phyloP scores from a whole-genome alignment of 2,113 vertebrate genomes.

The Antennarius striatus region DNA sequence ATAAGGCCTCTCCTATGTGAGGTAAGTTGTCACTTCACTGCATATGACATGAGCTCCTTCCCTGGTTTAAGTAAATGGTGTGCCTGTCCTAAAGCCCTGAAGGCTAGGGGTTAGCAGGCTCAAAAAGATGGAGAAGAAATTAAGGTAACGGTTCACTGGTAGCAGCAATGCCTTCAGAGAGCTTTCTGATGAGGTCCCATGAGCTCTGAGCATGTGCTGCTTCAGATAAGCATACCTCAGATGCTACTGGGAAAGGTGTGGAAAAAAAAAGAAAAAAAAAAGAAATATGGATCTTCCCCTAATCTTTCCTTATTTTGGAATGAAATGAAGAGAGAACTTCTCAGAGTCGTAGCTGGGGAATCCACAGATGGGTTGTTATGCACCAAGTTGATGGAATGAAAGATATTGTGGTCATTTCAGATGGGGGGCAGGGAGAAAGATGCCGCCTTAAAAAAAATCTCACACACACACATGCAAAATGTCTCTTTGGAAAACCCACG shows the following conservation, averaged over 20 bases:
- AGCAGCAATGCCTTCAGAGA: conserved; percentile 74
- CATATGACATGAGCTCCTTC: conserved; percentile 57
- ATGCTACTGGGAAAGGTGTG: conserved; percentile 59
- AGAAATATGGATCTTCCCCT: conserved; percentile 51
- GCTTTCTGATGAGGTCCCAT: conserved; percentile 78
- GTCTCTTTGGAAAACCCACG: conserved; percentile 39
- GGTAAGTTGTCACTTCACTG: conserved; percentile 53
- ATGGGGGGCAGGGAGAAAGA: conserved; percentile 8
- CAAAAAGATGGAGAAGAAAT: conserved; percentile 49
- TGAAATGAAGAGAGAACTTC: conserved; percentile 52
- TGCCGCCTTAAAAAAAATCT: conserved; percentile 7
- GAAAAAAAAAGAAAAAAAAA: conserved; percentile 24
- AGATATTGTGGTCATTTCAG: conserved; percentile 49
- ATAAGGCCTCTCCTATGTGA: conserved; percentile 40
- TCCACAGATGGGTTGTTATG: conserved; percentile 33
- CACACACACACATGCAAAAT: conserved; percentile 15
- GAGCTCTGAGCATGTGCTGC: conserved; percentile 77
- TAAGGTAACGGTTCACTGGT: conserved; percentile 67
- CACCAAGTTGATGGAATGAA: conserved; percentile 26
- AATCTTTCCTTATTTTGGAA: conserved; percentile 48
- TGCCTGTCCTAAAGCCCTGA: conserved; percentile 59
- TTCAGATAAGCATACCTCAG: conserved; percentile 78
- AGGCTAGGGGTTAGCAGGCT: conserved; percentile 60
- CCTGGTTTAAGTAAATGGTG: conserved; percentile 70
- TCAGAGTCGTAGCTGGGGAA: conserved; percentile 68